Evolutionary conservation across 1,140 invertebrate species (phyloP).

Genomic region (Copidosoma floridanum): DNA sequence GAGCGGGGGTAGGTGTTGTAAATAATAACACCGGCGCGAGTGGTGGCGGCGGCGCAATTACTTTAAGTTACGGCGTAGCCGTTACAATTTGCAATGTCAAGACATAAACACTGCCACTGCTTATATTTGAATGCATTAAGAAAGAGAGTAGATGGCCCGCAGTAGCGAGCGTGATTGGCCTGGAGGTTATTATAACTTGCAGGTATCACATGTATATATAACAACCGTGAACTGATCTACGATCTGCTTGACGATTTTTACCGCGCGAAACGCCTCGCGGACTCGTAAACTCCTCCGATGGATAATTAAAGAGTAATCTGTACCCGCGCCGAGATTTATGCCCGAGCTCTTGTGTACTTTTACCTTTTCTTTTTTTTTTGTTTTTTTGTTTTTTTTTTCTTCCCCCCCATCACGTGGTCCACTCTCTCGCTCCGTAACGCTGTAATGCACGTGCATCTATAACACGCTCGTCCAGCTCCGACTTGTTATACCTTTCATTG

Average conservation of each 20-base stretch:
- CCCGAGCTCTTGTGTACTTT: constrained; percentile 12
- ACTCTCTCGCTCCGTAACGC: no score
- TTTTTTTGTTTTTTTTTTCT: no score
- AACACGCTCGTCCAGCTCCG: no score
- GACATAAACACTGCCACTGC: constrained; percentile 59
- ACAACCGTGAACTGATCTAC: constrained; percentile 48
- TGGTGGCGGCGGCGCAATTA: no score
- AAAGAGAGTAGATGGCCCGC: no score
- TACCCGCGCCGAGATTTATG: constrained; percentile 26
- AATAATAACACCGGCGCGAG: constrained; percentile 56
- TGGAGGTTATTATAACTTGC: no score
- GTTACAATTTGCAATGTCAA: constrained; percentile 59
- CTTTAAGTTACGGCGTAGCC: constrained; percentile 58
- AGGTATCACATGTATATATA: constrained; percentile 12
- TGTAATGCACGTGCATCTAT: no score
- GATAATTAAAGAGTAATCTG: constrained; percentile 28
- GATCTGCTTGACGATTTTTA: constrained; percentile 57
- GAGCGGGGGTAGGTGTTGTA: constrained; percentile 55
- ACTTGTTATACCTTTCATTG: no score
- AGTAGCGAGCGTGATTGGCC: constrained; percentile 35
- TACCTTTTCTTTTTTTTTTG: no score
- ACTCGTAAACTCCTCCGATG: constrained; percentile 25
- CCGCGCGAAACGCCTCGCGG: constrained; percentile 34
- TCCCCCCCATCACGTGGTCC: no score
- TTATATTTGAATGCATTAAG: constrained; percentile 59